Base-by-base conservation (phyloP, 2,797 vertebrate genomes). In the Pseudochaenichthys georgianus region DNA sequence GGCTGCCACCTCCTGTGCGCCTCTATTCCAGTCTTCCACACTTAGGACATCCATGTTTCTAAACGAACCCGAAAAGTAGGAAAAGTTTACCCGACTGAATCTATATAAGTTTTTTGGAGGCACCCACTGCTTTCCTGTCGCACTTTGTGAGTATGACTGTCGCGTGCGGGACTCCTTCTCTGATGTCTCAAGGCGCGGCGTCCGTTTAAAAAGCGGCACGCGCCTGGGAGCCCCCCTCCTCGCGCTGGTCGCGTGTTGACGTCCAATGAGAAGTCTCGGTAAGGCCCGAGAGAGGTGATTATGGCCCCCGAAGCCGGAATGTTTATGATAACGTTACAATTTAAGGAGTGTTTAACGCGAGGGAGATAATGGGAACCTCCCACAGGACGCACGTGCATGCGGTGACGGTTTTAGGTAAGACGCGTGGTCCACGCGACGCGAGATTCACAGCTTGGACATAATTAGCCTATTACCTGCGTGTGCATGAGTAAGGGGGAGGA, bases 171-270 rank as follows among this genome's bases (percentile, higher is more conserved):
- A 90, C 91, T 95, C 91, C 95, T 95, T 96, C 96, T 97, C 96
- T 96, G 94, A 93, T 96, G 96, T 96, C 96, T 94, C 92, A 82
- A 94, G 94, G 93, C 95, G 94, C 95, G 77, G 95, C 94, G 95
- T 94, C 92, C 92, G 95, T 96, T 98, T 98, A 97, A 98, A 96
- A 96, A 96, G 96, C 96, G 97, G 97, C 97, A 98, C 97, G 97
- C 97, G 97, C 94, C 97, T 93, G 91, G 87, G 88, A 93, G 94
- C 95, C 95, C 95, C 95, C 96, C 96, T 95, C 95, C 96, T 96
- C 95, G 94, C 94, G 93, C 94, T 92, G 93, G 97, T 98, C 97
- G 97, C 97, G 97, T 98, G 97, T 96, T 93, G 83, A 83, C 92
- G 94, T 95, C 97, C 97, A 99, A 98, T 98, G 93, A 92, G 91